Evolutionary conservation across 2,113 vertebrate genomes (phyloP).

Genomic region (Epinephelus fuscoguttatus): DNA sequence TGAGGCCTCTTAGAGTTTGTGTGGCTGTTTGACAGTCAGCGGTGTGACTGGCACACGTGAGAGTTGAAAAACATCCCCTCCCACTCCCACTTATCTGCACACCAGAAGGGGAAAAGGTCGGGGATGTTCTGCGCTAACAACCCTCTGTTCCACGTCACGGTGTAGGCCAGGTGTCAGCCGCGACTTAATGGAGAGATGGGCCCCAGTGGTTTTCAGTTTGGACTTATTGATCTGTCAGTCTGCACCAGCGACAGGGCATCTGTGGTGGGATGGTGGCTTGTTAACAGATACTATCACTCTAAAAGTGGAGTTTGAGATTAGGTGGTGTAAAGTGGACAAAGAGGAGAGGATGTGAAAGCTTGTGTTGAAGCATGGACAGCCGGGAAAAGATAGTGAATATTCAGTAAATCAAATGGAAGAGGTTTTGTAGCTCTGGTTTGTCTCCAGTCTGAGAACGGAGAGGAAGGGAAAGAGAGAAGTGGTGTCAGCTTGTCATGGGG

Average conservation of each 20-base stretch:
- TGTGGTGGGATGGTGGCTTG: conserved; percentile 32
- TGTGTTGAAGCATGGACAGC: neutral
- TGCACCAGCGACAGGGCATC: conserved; percentile 14
- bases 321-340: neutral
- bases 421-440: conserved; percentile 36
- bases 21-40: neutral
- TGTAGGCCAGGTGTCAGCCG: conserved; percentile 40
- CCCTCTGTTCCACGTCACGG: conserved; percentile 9
- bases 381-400: conserved; percentile 2
- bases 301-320: conserved; percentile 23
- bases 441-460: conserved; percentile 26
- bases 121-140: conserved; percentile 33
- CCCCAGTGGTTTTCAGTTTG: conserved; percentile 72
- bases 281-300: conserved; percentile 55
- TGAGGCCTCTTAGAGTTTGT: neutral
- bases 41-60: neutral
- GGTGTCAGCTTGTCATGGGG: conserved; percentile 23
- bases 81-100: conserved; percentile 27
- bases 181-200: conserved; percentile 66
- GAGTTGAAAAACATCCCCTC: conserved; percentile 28
- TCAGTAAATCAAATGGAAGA: neutral
- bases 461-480: neutral
- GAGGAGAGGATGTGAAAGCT: conserved; percentile 11
- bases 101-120: conserved; percentile 32
- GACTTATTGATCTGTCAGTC: conserved; percentile 67